A percentile compares a stretch with the other conserved stretches of the same genome.
These are phyloP conservation scores for Hyla sarda DNA, from an alignment of 2,113 vertebrate genomes.

Conservation along the genomic window DNA sequence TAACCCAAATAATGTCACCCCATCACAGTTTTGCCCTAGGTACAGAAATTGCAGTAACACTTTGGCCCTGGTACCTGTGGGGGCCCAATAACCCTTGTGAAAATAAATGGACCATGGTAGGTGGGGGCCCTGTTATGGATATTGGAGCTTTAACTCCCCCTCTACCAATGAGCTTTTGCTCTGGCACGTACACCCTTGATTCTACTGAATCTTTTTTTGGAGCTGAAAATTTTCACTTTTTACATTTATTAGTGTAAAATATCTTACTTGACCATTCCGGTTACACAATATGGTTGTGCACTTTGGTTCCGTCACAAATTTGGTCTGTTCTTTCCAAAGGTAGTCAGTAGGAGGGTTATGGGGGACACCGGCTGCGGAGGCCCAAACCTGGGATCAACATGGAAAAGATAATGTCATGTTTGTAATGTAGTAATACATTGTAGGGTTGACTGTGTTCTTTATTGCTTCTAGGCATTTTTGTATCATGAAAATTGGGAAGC, in stretches of 20 bases:
- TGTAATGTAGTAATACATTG: background rate
- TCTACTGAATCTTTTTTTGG: background rate
- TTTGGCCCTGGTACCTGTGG: background rate
- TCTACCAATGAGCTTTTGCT: background rate
- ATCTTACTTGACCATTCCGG: constrained; percentile 63
- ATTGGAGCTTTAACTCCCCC: background rate
- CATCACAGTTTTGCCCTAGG: no score
- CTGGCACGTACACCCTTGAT: background rate
- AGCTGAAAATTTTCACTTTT: background rate
- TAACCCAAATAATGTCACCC: no score
- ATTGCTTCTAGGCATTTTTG: background rate
- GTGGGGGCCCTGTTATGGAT: background rate
- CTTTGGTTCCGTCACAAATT: constrained; percentile 61
- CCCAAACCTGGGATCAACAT: constrained; percentile 66
- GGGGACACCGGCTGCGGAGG: constrained; percentile 60
- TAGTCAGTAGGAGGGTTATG: constrained; percentile 66
- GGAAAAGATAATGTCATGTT: background rate
- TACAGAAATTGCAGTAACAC: no score
- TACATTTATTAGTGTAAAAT: background rate
- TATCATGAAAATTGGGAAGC: background rate
- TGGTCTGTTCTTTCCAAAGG: constrained; percentile 70
- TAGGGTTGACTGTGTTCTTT: background rate
- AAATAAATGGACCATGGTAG: background rate
- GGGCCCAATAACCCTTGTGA: background rate
- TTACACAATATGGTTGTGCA: constrained; percentile 68